A percentile compares a stretch with the other conserved stretches of the same genome.
phyloP scores from a whole-genome alignment of 2,113 vertebrate species.

The Sakesphorus luctuosus region DNA sequence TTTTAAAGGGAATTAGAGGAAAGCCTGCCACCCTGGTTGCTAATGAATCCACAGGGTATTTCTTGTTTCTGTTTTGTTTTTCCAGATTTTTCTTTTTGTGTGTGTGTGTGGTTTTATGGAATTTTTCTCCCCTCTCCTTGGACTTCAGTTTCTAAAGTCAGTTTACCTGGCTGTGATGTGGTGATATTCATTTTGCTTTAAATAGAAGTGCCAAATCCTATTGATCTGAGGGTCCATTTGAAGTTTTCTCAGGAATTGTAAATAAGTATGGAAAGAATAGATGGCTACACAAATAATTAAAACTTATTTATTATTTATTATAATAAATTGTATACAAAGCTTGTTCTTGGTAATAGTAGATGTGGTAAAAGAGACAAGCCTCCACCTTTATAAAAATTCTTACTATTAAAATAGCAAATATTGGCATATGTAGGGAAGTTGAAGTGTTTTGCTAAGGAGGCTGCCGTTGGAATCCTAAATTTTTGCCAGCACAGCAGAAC shows the following conservation, averaged over 20 bases:
- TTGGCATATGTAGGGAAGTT: not conserved
- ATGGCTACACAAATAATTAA: not conserved
- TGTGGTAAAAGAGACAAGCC: not conserved
- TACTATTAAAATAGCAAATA: not conserved
- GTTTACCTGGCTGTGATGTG: not conserved
- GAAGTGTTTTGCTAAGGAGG: not conserved
- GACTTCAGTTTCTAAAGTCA: not conserved
- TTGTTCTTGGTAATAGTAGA: not conserved
- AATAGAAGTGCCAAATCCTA: not conserved
- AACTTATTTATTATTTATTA: not conserved
- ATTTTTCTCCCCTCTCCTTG: not conserved
- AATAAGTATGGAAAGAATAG: not conserved
- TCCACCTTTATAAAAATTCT: not conserved
- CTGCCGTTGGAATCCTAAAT: not conserved
- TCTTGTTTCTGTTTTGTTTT: constrained; percentile 55
- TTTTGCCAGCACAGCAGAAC: not conserved
- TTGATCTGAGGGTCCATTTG: not conserved
- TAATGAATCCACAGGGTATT: constrained; percentile 74
- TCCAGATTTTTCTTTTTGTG: not conserved
- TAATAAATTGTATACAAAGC: not conserved
- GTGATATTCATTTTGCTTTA: not conserved
- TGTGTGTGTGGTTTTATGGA: not conserved
- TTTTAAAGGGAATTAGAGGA: constrained; percentile 88
- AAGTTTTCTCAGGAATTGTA: not conserved
- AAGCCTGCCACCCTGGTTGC: constrained; percentile 79